A percentile compares a stretch with the other conserved stretches of the same genome.
These are phyloP conservation scores for Clamator glandarius DNA, from an alignment of 2,797 vertebrate species.

Conservation along the genomic window DNA sequence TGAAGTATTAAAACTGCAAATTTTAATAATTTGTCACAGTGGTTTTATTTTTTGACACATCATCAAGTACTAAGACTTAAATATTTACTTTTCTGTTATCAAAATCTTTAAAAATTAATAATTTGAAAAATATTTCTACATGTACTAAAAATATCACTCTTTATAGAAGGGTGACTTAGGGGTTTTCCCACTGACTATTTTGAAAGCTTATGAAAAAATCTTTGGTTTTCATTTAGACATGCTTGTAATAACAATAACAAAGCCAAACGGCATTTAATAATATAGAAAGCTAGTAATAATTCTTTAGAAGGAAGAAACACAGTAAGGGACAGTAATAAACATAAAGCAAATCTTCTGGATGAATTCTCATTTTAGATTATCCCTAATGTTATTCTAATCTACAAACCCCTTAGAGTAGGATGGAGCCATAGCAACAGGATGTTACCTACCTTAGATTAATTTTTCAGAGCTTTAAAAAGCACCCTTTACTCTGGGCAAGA, in stretches of 20 bases:
- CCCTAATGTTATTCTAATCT: background rate
- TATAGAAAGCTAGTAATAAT: background rate
- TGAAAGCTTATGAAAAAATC: rapidly evolving
- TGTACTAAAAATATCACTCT: background rate
- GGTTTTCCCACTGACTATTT: background rate
- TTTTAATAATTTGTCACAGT: background rate
- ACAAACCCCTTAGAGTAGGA: background rate
- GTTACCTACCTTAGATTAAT: background rate
- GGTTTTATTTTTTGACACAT: background rate
- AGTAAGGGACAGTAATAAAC: background rate
- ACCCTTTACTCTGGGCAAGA: background rate
- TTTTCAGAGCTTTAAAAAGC: background rate
- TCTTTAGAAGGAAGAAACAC: background rate
- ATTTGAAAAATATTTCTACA: background rate
- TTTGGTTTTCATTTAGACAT: background rate
- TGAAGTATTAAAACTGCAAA: background rate
- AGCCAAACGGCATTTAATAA: background rate
- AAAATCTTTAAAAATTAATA: background rate
- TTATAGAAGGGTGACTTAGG: background rate
- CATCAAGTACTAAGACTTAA: background rate
- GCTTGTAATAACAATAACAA: background rate
- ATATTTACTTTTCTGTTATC: background rate
- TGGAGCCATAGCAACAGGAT: background rate
- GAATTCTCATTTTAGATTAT: background rate
- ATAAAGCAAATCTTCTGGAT: background rate